phyloP scores from a whole-genome alignment of 2,888 invertebrate species.

The Eristalinus aeneus region DNA sequence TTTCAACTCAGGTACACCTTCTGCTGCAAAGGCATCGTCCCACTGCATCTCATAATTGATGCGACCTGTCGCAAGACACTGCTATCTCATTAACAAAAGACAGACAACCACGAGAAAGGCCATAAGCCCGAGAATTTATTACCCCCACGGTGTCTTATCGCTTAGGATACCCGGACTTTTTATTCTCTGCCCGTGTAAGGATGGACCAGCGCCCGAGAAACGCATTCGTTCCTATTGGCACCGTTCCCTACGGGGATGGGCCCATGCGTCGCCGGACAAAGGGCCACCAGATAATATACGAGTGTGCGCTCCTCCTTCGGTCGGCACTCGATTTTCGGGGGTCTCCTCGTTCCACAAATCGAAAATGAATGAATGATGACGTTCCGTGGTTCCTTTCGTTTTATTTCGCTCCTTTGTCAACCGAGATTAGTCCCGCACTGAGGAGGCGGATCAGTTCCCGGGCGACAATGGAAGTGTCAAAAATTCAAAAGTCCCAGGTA shows the following conservation, averaged over 20 bases:
- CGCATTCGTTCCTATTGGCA: conserved; percentile 54
- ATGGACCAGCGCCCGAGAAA: conserved; percentile 66
- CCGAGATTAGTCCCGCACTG: conserved; percentile 61
- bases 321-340: conserved; percentile 26
- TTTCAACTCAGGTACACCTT: not conserved
- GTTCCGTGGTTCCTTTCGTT: conserved; percentile 17
- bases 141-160: conserved; percentile 60
- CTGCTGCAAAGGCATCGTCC: not conserved
- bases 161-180: conserved; percentile 45
- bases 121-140: conserved; percentile 67
- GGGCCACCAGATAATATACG: conserved; percentile 64
- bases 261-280: conserved; percentile 46
- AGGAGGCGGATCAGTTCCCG: conserved; percentile 49
- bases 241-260: conserved; percentile 48
- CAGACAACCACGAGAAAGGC: conserved; percentile 60
- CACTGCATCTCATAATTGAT: conserved; percentile 54
- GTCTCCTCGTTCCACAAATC: conserved; percentile 21
- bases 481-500: conserved; percentile 56
- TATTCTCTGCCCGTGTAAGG: conserved; percentile 11
- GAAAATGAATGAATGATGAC: conserved; percentile 69
- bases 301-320: conserved; percentile 28
- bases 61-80: conserved; percentile 62
- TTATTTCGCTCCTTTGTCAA: conserved; percentile 54
- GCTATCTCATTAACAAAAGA: conserved; percentile 67
- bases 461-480: conserved; percentile 63